phyloP scores from a whole-genome alignment of 2,113 vertebrate species.

The Misgurnus mizolepis region DNA sequence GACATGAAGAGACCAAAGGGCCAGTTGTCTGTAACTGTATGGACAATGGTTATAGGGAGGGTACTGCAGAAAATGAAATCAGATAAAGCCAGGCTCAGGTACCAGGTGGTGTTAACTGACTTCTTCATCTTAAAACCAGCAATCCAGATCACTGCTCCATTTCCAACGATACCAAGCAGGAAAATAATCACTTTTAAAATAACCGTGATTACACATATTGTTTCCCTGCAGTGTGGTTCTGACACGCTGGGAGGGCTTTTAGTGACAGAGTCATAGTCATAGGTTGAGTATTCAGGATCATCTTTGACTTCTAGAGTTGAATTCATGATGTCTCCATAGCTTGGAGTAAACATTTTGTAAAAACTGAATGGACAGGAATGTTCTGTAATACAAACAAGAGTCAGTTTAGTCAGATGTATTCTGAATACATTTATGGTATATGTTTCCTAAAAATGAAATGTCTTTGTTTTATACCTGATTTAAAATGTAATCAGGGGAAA shows the following conservation, averaged over 20 bases:
- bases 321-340: neutral
- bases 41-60: conserved; percentile 78
- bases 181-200: conserved; percentile 75
- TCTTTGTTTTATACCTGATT: too few relatives aligned
- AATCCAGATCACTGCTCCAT: conserved; percentile 86
- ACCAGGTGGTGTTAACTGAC: conserved; percentile 88
- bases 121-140: conserved; percentile 87
- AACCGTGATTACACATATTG: conserved; percentile 56
- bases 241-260: too few relatives aligned
- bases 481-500: too few relatives aligned
- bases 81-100: conserved; percentile 86
- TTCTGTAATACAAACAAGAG: neutral
- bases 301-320: too few relatives aligned
- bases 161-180: conserved; percentile 84
- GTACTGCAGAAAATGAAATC: conserved; percentile 89
- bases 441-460: too few relatives aligned
- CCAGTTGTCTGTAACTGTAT: conserved; percentile 78
- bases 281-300: too few relatives aligned
- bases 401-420: neutral
- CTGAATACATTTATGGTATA: too few relatives aligned
- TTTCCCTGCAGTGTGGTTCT: conserved; percentile 35
- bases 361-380: neutral
- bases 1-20: conserved; percentile 84
- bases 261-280: too few relatives aligned
- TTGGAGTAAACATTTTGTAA: neutral